A percentile compares a stretch with the other conserved stretches of the same genome.
Conservation (phyloP, 2,888 invertebrate genomes). For the Yponomeuta cagnagella region DNA sequence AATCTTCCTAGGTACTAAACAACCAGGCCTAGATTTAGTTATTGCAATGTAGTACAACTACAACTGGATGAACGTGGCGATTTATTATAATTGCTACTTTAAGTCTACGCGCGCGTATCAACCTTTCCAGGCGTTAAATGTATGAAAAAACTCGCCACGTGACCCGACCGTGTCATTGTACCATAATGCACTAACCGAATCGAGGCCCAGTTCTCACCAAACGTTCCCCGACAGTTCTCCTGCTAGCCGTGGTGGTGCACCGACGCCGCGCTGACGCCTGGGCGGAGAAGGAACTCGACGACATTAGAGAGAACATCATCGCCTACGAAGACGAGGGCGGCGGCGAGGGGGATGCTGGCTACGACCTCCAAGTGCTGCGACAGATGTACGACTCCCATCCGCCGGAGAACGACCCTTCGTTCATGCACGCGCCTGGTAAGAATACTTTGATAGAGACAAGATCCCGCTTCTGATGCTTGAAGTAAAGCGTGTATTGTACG, state of each 20-base stretch:
- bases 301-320: conserved; percentile 97
- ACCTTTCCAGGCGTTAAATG: too few species aligned
- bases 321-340: conserved; percentile 99
- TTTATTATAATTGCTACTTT: too few species aligned
- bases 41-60: too few species aligned
- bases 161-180: too few species aligned
- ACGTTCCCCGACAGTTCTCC: conserved; percentile 74
- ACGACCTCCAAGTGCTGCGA: conserved; percentile 88
- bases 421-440: conserved; percentile 70
- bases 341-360: conserved; percentile 97
- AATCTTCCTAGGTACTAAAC: too few species aligned
- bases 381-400: conserved; percentile 78
- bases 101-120: too few species aligned
- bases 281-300: conserved; percentile 94
- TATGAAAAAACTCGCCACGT: too few species aligned
- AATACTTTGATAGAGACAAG: not conserved
- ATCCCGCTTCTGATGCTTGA: not conserved
- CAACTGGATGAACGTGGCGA: too few species aligned
- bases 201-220: not conserved
- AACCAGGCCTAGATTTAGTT: too few species aligned
- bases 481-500: not conserved
- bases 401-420: conserved; percentile 67
- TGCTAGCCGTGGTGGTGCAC: conserved; percentile 94
- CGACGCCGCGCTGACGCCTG: conserved; percentile 89
- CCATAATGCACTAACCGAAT: not conserved